Conservation (phyloP, 2,113 vertebrate genomes). For the Plecotus auritus region DNA sequence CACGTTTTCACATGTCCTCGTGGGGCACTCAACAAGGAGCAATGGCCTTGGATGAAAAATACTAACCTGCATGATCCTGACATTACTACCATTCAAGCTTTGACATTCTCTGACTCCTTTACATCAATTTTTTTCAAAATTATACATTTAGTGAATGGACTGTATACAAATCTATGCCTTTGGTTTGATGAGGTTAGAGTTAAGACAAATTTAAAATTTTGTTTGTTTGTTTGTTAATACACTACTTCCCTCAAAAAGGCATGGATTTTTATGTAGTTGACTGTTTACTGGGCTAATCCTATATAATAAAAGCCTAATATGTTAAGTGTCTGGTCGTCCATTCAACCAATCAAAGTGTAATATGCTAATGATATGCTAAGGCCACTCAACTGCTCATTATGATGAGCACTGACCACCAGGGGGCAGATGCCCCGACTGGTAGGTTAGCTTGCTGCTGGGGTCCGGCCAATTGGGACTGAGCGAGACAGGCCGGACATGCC, state of each 20-base stretch:
- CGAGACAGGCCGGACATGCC: too few species aligned
- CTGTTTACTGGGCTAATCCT: neutral
- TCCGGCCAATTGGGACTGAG: too few species aligned
- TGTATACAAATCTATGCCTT: neutral
- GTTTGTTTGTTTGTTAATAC: neutral
- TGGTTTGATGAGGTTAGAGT: neutral
- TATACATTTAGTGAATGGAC: neutral
- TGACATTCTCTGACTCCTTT: neutral
- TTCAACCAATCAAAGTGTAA: too few species aligned
- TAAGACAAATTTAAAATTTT: neutral
- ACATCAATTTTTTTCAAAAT: neutral
- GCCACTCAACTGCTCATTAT: too few species aligned
- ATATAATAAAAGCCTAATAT: too few species aligned
- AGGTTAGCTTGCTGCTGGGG: too few species aligned
- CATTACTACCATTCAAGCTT: neutral
- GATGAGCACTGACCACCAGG: too few species aligned
- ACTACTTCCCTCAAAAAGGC: neutral
- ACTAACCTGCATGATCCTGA: neutral
- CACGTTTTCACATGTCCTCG: accelerated
- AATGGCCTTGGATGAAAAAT: neutral
- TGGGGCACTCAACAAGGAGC: neutral
- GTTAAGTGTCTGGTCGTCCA: too few species aligned
- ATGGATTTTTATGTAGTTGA: neutral
- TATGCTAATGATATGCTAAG: too few species aligned
- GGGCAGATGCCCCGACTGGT: too few species aligned